Base-by-base conservation (phyloP, 2,888 invertebrate species). In the Pammene aurita region DNA sequence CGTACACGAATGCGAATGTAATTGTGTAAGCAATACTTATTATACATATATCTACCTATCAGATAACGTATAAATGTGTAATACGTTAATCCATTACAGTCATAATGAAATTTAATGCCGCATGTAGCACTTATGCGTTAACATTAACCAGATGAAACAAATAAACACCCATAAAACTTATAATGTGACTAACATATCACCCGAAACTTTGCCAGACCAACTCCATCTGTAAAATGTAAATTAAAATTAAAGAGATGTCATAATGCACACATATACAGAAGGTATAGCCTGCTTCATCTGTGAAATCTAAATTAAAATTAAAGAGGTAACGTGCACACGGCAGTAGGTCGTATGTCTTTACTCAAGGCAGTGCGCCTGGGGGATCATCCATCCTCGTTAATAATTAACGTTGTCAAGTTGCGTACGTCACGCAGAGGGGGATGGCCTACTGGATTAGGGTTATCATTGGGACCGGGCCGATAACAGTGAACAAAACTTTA, bases 301-400 rank as follows among this genome's bases (percentile, higher is more conserved):
- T 60, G 46, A 65, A 60, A 48, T 55, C 64, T 65, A 69, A 69
- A 69, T 69, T 69, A 69, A 69, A 65, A 69, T 67, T 65, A 69
- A 69, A 69, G 69, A 69, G 56, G 46, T 58, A 62, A 60, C 48
- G 60, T 55, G 41, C 56, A 48, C 58, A 46, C 38, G 38, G 52
- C 54, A 44, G 65, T 44, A 65, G 69, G 64, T 55, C 65, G 68
- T 69, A 69, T 65, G 64, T 69, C 64, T 46, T 63, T 55, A 44
- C 57, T 57, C 67, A 67, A 72, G 71, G 71, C 72, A 65, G 46
- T 56, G 74, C 75, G 73, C 82, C 80, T 75, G 70, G 70, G 83
- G 85, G 84, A 73, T 75, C 84, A 88, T 88, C 88, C 82, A 87
- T 88, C 83, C 86, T 85, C 79, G 81, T 88, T 87, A 88, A 86